Base-by-base conservation (phyloP, 2,113 vertebrate species). In the Aramus guarauna region DNA sequence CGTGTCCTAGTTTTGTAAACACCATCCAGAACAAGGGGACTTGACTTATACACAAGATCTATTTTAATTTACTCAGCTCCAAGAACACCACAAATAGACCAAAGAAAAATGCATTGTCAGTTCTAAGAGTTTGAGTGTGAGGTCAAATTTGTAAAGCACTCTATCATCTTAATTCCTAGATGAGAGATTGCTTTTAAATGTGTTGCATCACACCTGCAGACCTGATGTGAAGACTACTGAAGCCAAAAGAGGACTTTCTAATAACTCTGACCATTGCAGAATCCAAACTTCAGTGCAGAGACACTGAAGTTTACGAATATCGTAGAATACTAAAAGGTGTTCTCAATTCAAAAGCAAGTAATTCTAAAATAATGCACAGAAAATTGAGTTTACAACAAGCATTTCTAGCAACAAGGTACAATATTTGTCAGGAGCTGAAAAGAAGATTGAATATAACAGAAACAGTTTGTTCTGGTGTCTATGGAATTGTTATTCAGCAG, bases 51-150 rank as follows among this genome's bases (percentile, higher is more conserved):
- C 88, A 95, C 79, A 88, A 78, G 36, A 81, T 55, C 37, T 56
- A 50, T 80, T 86, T 92, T 71, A 20, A 85, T 86, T 76, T 90
- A 63, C 95, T 73, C 91, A 50, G 77, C 67, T 93, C 87, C 77
- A 79, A 77, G 77, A 95, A 62, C 53, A 85, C 18, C 74, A 90
- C 29, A 19, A 71, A 92, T 3, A 8, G 1, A 69, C 73, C 71
- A 47, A 68, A 66, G 36, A 27, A 76, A 92, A 94, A 79, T 0
- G 3, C 27, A 8, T 1, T 22, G 15, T 18, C 53, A 48, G 29
- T 72, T 87, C 26, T 55, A 39, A n/a, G 62, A 66, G 48, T 39
- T 3, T 76, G 63, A 68, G 72, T 27, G 9, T 8, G 18, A 88
- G 22, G 63, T 34, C 23, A 77, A 77, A 55, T 18, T 7, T 18